phyloP scores from a whole-genome alignment of 92 coral and sea anemone species.

The Zoanthus sansibaricus region DNA sequence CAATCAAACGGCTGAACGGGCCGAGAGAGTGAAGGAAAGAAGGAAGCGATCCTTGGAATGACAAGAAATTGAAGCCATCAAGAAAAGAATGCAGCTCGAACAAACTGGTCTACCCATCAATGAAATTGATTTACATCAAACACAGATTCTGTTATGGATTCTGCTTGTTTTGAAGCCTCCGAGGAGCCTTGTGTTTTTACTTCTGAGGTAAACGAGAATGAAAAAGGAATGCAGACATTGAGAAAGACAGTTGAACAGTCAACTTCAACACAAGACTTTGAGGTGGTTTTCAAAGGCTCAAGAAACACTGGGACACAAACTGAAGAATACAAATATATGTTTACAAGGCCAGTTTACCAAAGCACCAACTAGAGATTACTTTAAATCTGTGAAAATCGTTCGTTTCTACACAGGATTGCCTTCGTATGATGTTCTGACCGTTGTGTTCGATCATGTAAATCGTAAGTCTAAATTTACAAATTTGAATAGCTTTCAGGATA shows the following conservation, averaged over 20 bases:
- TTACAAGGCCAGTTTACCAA: slow-evolving; percentile 40
- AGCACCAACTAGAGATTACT: slow-evolving; percentile 52
- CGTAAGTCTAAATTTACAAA: slow-evolving; percentile 25
- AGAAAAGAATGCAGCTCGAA: no score
- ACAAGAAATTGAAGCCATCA: no score
- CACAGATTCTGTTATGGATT: no score
- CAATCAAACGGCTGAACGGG: no score
- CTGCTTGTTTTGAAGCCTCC: no score
- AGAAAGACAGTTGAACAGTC: background rate
- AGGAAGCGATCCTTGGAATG: no score
- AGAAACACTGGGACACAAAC: slow-evolving; percentile 25
- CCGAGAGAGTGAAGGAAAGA: no score
- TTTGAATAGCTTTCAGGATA: slow-evolving; percentile 25
- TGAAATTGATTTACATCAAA: no score
- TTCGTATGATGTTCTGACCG: slow-evolving; percentile 1
- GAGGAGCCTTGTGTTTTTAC: no score
- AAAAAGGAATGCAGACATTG: background rate
- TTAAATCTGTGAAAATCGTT: slow-evolving; percentile 24
- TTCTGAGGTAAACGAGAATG: background rate
- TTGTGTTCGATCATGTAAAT: slow-evolving; percentile 44
- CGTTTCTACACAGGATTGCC: slow-evolving; percentile 43
- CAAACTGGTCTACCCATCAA: no score
- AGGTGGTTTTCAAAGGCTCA: background rate
- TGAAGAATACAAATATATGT: slow-evolving; percentile 36
- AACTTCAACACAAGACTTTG: background rate